Percentiles rank a stretch among this genome's conserved stretches.
Conservation (phyloP, 2,113 vertebrate genomes). For the Callithrix jacchus region DNA sequence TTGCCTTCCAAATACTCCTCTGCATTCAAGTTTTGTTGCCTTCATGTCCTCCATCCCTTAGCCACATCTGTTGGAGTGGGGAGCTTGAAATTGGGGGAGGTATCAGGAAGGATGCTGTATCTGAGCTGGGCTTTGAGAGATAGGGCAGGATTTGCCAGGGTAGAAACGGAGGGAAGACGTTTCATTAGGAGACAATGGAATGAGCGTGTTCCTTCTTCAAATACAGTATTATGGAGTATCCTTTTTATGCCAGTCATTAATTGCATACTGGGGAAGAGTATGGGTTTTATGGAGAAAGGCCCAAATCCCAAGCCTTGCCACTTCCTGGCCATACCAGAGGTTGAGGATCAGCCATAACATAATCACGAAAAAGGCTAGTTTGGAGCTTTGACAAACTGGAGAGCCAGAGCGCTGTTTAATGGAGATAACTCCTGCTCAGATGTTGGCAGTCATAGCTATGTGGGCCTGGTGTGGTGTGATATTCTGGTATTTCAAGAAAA, state of each 20-base stretch:
- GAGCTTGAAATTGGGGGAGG: not conserved
- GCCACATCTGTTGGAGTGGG: not conserved
- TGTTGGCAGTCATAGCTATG: not conserved
- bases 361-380: not conserved
- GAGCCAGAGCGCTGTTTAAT: not conserved
- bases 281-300: not conserved
- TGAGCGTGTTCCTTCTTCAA: not conserved
- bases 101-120: not conserved
- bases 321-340: not conserved
- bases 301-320: not conserved
- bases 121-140: not conserved
- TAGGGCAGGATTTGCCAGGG: not conserved
- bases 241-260: not conserved
- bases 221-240: not conserved
- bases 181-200: not conserved
- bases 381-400: not conserved
- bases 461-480: not conserved
- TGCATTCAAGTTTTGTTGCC: not conserved
- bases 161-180: not conserved
- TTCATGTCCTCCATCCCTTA: not conserved
- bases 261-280: not conserved
- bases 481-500: slow-evolving; percentile 28
- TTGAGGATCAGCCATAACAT: not conserved
- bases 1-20: not conserved
- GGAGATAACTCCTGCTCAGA: not conserved